A percentile compares a stretch with the other conserved stretches of the same genome.
Evolutionary conservation across 2,797 vertebrate species (phyloP).

Genomic region (Takifugu rubripes): DNA sequence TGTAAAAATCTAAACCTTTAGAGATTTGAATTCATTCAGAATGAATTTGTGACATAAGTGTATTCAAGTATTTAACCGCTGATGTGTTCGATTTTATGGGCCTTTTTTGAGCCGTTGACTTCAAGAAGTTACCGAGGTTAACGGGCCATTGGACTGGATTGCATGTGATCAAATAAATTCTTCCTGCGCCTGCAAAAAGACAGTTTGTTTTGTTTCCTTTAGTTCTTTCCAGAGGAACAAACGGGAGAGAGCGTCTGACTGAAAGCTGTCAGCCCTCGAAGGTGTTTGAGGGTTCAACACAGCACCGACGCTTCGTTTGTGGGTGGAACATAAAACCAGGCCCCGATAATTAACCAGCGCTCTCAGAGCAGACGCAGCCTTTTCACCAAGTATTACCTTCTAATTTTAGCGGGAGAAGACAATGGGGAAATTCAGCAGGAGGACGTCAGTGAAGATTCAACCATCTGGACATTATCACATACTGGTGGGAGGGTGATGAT

Average conservation of each 20-base stretch:
- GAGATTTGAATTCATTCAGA: too few species aligned
- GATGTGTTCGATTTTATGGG: too few species aligned
- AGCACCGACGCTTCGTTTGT: slow-evolving; percentile 34
- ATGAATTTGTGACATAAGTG: too few species aligned
- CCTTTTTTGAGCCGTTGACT: too few species aligned
- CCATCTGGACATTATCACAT: slow-evolving; percentile 66
- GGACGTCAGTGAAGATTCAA: slow-evolving; percentile 59
- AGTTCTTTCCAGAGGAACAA: slow-evolving; percentile 4
- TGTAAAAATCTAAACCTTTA: too few species aligned
- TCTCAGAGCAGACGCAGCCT: slow-evolving; percentile 63
- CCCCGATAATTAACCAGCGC: slow-evolving; percentile 63
- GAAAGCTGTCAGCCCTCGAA: slow-evolving; percentile 23
- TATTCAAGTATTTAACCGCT: too few species aligned
- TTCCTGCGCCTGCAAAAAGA: too few species aligned
- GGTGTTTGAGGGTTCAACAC: slow-evolving; percentile 33
- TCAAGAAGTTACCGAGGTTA: too few species aligned
- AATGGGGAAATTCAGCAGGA: slow-evolving; percentile 69
- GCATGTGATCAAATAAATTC: too few species aligned
- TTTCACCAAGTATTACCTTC: slow-evolving; percentile 64
- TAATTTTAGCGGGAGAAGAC: slow-evolving; percentile 67
- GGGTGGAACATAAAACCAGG: slow-evolving; percentile 58
- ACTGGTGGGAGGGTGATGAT: slow-evolving; percentile 64
- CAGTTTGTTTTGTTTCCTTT: background rate
- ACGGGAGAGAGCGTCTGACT: slow-evolving; percentile 2
- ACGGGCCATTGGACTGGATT: too few species aligned